Base-by-base conservation (phyloP, 1,140 invertebrate species). In the Chironomus striatipennis region DNA sequence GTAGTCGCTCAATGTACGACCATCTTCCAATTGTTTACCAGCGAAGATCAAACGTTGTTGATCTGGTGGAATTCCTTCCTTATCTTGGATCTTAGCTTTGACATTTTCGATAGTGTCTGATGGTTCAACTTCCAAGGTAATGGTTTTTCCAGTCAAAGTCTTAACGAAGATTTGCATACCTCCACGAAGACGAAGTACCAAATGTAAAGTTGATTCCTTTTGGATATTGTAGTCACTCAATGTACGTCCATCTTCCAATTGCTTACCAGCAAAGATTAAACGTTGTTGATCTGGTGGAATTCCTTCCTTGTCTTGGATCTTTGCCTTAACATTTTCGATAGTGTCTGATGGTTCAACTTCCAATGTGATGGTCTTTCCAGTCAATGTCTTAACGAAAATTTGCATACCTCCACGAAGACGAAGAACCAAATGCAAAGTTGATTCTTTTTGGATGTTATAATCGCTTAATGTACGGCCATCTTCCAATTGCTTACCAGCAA, bases 171-270 rank as follows among this genome's bases (percentile, higher is more conserved):
- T 34, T 5, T 34, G 24, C 24, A 34, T 34, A 81, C 97, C 97
- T 86, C 97, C 98, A 79, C 94, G 87, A 42, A 99, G 87, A 76
- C 95, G 87, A n/a, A 98, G 84, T 74, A 97, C 95, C 77, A 99
- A 86, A 83, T 99, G 95, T 72, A 97, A 87, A 0, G 95, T 95
- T 1, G 92, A 94, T 83, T 94, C 92, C 79, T 97, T 97, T 83
- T 97, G 93, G 79, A 98, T 96, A 81, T 96, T 96, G 82, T 97
- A 97, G 80, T 98, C 95, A 6, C 90, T 92, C 8, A 98, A 83
- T 7, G 94, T 97, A 67, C 93, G 87, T 3, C 93, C 94, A 90
- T 98, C 95, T 85, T 97, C 95, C 74, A 98, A 84, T 84, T 98
- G 95, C 83, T 96, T 96, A 47, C 95, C 95, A 80, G 90, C 24